A percentile compares a stretch with the other conserved stretches of the same genome.
Evolutionary conservation across 2,888 invertebrate species (phyloP).

Genomic region (Spialia ferax): DNA sequence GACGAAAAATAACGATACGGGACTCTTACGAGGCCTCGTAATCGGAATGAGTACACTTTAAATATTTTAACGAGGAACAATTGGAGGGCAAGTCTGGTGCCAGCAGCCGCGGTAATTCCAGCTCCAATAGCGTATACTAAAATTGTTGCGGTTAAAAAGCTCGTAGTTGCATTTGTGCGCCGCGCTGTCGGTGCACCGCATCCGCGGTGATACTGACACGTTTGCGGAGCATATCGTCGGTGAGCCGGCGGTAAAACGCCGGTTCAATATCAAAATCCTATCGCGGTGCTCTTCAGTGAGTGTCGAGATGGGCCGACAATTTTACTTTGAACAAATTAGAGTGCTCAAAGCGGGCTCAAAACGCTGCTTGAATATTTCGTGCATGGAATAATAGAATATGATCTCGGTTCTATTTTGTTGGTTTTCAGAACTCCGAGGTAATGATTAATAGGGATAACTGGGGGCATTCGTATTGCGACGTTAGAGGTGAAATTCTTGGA

Average conservation of each 20-base stretch:
- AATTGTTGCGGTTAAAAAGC: slow-evolving; percentile 15
- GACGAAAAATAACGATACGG: slow-evolving; percentile 15
- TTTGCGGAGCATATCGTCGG: slow-evolving; percentile 15
- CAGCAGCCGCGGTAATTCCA: slow-evolving; percentile 15
- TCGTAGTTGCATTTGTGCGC: slow-evolving; percentile 15
- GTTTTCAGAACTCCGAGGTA: slow-evolving; percentile 15
- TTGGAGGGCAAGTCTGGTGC: slow-evolving; percentile 15
- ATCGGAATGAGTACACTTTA: slow-evolving; percentile 15
- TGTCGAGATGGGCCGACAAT: slow-evolving; percentile 15
- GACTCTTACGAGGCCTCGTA: slow-evolving; percentile 15
- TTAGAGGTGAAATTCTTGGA: slow-evolving; percentile 15
- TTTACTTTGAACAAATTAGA: slow-evolving; percentile 15
- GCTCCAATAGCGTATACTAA: slow-evolving; percentile 15
- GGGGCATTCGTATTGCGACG: slow-evolving; percentile 15
- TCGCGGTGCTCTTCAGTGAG: slow-evolving; percentile 15
- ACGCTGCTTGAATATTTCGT: slow-evolving; percentile 15
- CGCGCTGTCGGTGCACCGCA: slow-evolving; percentile 15
- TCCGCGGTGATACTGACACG: slow-evolving; percentile 15
- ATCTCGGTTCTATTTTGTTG: slow-evolving; percentile 15
- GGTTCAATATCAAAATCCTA: slow-evolving; percentile 15
- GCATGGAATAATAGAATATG: slow-evolving; percentile 15
- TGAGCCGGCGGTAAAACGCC: slow-evolving; percentile 15
- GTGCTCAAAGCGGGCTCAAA: slow-evolving; percentile 15
- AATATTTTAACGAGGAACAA: slow-evolving; percentile 15
- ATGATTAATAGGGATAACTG: slow-evolving; percentile 15